Conservation (phyloP, 2,888 invertebrate genomes). For the Boloria euphrosyne region DNA sequence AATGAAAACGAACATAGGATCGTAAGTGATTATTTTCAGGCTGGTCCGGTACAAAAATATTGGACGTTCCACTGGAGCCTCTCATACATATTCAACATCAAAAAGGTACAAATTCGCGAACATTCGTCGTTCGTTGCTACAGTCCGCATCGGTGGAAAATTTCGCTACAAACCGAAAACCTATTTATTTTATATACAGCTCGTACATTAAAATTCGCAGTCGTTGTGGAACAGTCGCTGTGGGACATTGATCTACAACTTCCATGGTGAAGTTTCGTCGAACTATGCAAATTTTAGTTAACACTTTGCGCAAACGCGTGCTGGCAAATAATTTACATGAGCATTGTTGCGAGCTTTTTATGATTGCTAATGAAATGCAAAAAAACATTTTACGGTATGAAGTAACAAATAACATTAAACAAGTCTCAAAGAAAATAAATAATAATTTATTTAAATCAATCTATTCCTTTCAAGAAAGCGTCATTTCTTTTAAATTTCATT, state of each 20-base stretch:
- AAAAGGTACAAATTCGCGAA: slow-evolving; percentile 36
- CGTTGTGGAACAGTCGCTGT: slow-evolving; percentile 47
- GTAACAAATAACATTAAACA: not conserved
- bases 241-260: slow-evolving; percentile 59
- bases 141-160: slow-evolving; percentile 33
- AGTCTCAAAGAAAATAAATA: not conserved
- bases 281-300: slow-evolving; percentile 73
- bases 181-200: slow-evolving; percentile 41
- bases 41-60: slow-evolving; percentile 24
- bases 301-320: slow-evolving; percentile 64
- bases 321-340: slow-evolving; percentile 51
- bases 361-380: slow-evolving; percentile 12
- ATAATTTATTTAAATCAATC: too few species aligned
- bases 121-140: slow-evolving; percentile 26
- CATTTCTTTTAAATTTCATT: too few species aligned
- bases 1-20: slow-evolving; percentile 4
- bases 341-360: slow-evolving; percentile 24
- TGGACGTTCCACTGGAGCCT: slow-evolving; percentile 24
- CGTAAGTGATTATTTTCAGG: slow-evolving; percentile 20
- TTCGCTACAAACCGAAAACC: slow-evolving; percentile 35
- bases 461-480: too few species aligned
- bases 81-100: slow-evolving; percentile 38
- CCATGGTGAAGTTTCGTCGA: slow-evolving; percentile 58
- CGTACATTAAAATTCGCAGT: slow-evolving; percentile 50
- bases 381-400: slow-evolving; percentile 1